A percentile compares a stretch with the other conserved stretches of the same genome.
phyloP scores from a whole-genome alignment of 2,113 vertebrate species.

The Sus scrofa region T2T-Sscrofa CM000812.6:249067001-249067500 shows the following conservation, averaged over 20 bases:
- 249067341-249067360: conserved; percentile 21
- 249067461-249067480: conserved; percentile 24
- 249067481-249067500: conserved; percentile 31
- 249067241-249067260: not conserved
- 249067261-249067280: conserved; percentile 22
- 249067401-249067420: conserved; percentile 22
- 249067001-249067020: not conserved
- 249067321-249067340: conserved; percentile 29
- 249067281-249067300: conserved; percentile 53
- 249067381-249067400: not conserved
- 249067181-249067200: conserved; percentile 56
- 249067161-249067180: conserved; percentile 1
- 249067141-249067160: not conserved
- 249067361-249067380: conserved; percentile 38
- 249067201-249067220: conserved; percentile 28
- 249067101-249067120: not conserved
- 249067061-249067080: conserved; percentile 44
- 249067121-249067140: conserved; percentile 46
- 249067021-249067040: not conserved
- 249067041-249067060: conserved; percentile 29
- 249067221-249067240: conserved; percentile 45
- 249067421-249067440: conserved; percentile 54
- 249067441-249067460: conserved; percentile 14
- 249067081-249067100: conserved; percentile 2
- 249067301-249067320: conserved; percentile 2